Conservation (phyloP, 2,797 vertebrate genomes). For the Paramormyrops hopkinsi region DNA sequence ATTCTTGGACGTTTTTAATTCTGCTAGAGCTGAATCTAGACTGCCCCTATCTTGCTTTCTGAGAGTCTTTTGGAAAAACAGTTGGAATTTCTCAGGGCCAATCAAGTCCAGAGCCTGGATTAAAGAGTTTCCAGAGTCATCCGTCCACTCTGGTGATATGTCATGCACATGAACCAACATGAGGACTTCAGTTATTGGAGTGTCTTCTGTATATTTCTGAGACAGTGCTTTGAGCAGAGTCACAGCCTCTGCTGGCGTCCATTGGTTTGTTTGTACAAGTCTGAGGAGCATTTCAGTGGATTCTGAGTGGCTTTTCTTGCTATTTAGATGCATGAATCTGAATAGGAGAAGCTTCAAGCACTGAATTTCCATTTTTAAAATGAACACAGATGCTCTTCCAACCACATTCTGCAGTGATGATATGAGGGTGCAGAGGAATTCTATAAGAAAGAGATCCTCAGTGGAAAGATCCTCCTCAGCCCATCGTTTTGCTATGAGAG, state of each 20-base stretch:
- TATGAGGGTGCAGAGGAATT: constrained; percentile 4
- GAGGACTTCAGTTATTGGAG: background rate
- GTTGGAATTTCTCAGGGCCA: too few relatives aligned
- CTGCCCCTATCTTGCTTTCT: background rate
- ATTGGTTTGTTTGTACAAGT: constrained; percentile 13
- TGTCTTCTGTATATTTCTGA: constrained; percentile 19
- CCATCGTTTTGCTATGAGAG: background rate
- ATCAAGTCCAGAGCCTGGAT: too few relatives aligned
- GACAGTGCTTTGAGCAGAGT: constrained; percentile 17
- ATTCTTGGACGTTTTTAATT: background rate
- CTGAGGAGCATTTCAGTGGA: constrained; percentile 10
- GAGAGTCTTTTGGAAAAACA: background rate
- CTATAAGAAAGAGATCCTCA: background rate
- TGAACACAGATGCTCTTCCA: background rate
- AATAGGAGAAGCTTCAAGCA: constrained; percentile 6
- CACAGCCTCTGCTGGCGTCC: constrained; percentile 16
- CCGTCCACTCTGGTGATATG: too few relatives aligned
- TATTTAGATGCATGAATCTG: background rate
- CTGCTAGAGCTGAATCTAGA: background rate
- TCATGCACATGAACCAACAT: too few relatives aligned
- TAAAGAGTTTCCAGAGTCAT: too few relatives aligned
- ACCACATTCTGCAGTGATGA: constrained; percentile 14
- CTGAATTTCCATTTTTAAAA: constrained; percentile 9
- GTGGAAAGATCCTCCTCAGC: background rate
- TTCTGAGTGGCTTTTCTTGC: background rate